Conservation (phyloP, 92 coral and sea anemone species). For the Actinostola sp. region DNA sequence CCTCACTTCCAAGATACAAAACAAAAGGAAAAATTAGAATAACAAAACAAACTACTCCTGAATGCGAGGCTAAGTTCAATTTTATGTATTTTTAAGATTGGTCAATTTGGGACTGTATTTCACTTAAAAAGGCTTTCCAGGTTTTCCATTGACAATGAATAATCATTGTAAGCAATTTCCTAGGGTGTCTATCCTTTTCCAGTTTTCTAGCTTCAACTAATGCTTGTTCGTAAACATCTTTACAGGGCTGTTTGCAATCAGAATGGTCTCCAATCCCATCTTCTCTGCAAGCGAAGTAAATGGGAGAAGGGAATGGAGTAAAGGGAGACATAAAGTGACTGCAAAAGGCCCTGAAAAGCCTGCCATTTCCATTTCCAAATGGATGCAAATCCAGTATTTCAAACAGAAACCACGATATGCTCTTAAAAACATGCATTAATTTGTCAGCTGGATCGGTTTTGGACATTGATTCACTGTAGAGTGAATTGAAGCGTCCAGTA, state of each 20-base stretch:
- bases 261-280: background rate
- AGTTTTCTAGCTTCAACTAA: slow-evolving; percentile 48
- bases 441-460: slow-evolving; percentile 6
- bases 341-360: slow-evolving; percentile 56
- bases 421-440: slow-evolving; percentile 38
- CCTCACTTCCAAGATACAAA: too few species aligned
- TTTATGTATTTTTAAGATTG: background rate
- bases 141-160: slow-evolving; percentile 50
- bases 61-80: too few species aligned
- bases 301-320: slow-evolving; percentile 48
- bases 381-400: slow-evolving; percentile 73
- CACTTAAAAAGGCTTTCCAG: slow-evolving; percentile 37
- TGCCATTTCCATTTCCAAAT: slow-evolving; percentile 64
- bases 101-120: background rate
- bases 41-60: too few species aligned
- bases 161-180: slow-evolving; percentile 49
- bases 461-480: slow-evolving; percentile 12
- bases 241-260: slow-evolving; percentile 20
- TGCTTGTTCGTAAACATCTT: slow-evolving; percentile 47
- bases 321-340: slow-evolving; percentile 38
- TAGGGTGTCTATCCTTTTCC: slow-evolving; percentile 17
- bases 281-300: slow-evolving; percentile 17
- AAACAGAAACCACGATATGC: slow-evolving; percentile 51
- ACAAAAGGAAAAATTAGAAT: too few species aligned
- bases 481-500: slow-evolving; percentile 48